Percentiles rank a stretch among this genome's conserved stretches.
Evolutionary conservation across 2,113 vertebrate species (phyloP).

Genomic region (Zootoca vivipara): DNA sequence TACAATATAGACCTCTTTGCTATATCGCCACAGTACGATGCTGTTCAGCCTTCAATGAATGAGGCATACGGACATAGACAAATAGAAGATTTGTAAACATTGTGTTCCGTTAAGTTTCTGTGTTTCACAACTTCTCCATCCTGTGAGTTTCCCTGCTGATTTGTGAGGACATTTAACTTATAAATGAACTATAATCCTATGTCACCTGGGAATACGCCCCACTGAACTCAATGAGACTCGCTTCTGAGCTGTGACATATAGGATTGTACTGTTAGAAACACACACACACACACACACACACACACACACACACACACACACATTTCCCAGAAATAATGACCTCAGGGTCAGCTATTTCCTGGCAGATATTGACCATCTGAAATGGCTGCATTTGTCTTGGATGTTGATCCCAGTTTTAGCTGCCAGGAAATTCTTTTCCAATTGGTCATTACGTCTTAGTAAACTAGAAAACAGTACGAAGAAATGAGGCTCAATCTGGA

Average conservation of each 20-base stretch:
- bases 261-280: background rate
- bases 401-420: background rate
- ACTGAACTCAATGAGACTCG: background rate
- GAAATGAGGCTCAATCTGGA: constrained; percentile 2
- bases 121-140: background rate
- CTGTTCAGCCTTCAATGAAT: background rate
- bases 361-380: background rate
- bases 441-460: background rate
- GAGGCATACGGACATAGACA: background rate
- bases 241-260: background rate
- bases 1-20: background rate
- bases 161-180: background rate
- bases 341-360: background rate
- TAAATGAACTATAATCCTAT: background rate
- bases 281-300: too few species aligned
- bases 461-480: constrained; percentile 4
- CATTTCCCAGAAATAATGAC: background rate
- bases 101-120: background rate
- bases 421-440: constrained; percentile 22
- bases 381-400: constrained; percentile 19
- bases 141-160: background rate
- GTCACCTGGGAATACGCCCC: background rate
- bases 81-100: background rate
- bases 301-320: background rate
- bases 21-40: background rate